Conservation (phyloP, 2,888 invertebrate species). For the Erebia ligea region DNA sequence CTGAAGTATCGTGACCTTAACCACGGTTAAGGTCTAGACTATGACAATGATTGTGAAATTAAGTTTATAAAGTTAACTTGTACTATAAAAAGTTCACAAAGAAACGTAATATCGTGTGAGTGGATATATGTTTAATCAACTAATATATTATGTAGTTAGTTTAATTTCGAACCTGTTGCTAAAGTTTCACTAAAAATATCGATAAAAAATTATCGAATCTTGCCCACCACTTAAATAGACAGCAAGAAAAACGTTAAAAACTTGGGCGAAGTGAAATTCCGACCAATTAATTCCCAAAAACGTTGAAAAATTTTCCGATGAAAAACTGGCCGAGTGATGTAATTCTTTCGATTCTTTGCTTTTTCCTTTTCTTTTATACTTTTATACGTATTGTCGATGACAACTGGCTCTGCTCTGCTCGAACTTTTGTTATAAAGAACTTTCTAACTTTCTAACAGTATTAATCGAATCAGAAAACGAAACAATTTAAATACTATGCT, state of each 20-base stretch:
- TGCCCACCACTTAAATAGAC: conserved; percentile 14
- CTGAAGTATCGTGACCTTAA: too few relatives aligned
- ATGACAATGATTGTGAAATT: too few relatives aligned
- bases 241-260: conserved; percentile 42
- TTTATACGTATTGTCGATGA: conserved; percentile 22
- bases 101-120: too few relatives aligned
- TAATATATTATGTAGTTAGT: too few relatives aligned
- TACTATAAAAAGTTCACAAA: too few relatives aligned
- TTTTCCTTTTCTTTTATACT: conserved; percentile 17
- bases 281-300: conserved; percentile 61
- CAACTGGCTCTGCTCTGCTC: conserved; percentile 8
- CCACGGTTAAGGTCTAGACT: too few relatives aligned
- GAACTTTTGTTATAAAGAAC: conserved; percentile 9
- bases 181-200: too few relatives aligned
- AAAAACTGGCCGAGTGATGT: conserved; percentile 23
- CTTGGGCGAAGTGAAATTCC: conserved; percentile 55
- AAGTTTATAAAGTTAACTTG: too few relatives aligned
- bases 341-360: conserved; percentile 16
- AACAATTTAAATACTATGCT: not conserved
- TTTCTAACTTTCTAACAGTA: conserved; percentile 2
- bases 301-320: conserved; percentile 38
- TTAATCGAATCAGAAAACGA: conserved; percentile 3
- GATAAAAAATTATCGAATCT: conserved; percentile 26
- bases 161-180: too few relatives aligned
- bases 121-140: too few relatives aligned